These are phyloP conservation scores for Sebastes kiyomatsui DNA, from an alignment of 2,797 vertebrate genomes.

Conservation along the genomic window DNA sequence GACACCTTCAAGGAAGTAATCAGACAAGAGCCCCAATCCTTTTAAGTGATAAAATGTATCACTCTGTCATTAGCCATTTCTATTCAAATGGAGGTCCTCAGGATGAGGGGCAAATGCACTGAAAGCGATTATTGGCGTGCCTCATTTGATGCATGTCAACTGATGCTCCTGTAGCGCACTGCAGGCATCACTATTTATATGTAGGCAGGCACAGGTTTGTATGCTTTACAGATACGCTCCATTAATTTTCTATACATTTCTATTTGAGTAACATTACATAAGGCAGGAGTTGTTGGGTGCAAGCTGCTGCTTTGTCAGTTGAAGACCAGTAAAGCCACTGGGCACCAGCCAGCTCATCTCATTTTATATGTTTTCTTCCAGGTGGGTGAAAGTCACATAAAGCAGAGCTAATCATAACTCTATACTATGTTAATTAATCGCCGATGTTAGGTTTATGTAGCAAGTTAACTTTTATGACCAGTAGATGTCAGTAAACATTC, in stretches of 20 bases:
- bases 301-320: no score
- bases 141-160: background rate
- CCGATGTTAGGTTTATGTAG: background rate
- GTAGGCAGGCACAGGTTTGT: background rate
- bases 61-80: slow-evolving; percentile 40
- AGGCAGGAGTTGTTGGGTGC: no score
- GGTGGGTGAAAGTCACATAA: background rate
- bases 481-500: background rate
- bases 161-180: background rate
- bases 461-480: background rate
- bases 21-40: slow-evolving; percentile 40
- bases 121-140: background rate
- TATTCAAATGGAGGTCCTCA: slow-evolving; percentile 19
- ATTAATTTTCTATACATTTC: no score
- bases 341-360: no score
- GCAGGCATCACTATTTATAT: background rate
- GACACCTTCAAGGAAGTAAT: slow-evolving; percentile 46
- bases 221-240: no score
- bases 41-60: slow-evolving; percentile 38
- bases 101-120: slow-evolving; percentile 5
- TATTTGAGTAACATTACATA: no score
- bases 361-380: background rate
- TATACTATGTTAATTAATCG: background rate
- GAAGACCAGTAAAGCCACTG: no score
- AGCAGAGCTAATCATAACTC: background rate